These are phyloP conservation scores for Pseudomugil tenellus DNA, from an alignment of 2,797 vertebrate genomes.

Conservation along the genomic window DNA sequence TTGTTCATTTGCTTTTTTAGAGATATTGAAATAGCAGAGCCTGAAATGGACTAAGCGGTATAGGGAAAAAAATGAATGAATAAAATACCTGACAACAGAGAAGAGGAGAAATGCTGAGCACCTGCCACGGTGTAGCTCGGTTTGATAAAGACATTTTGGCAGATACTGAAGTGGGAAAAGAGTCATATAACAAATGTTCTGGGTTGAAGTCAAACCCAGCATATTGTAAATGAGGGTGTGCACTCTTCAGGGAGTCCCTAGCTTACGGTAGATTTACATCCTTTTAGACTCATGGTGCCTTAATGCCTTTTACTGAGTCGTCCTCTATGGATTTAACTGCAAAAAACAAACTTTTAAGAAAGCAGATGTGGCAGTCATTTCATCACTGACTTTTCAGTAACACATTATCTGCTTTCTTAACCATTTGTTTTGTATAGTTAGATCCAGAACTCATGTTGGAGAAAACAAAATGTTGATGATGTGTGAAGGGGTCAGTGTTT, in stretches of 20 bases:
- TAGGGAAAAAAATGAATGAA: no score
- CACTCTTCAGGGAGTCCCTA: neutral
- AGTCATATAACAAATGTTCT: neutral
- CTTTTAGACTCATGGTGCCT: neutral
- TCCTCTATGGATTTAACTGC: neutral
- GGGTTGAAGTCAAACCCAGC: neutral
- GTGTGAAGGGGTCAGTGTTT: no score
- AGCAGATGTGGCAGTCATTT: no score
- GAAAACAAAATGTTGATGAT: neutral
- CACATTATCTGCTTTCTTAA: neutral
- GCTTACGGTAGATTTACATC: neutral
- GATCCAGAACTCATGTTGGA: conserved; percentile 1
- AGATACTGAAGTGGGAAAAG: neutral
- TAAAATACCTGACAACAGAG: neutral
- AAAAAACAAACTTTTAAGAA: no score
- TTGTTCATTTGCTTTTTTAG: neutral
- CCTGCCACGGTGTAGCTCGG: neutral
- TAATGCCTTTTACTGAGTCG: neutral
- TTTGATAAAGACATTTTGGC: neutral
- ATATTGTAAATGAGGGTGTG: neutral
- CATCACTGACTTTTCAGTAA: conserved; percentile 12
- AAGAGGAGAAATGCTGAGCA: neutral
- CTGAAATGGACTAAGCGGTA: no score
- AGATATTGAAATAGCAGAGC: no score
- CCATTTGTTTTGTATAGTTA: conserved; percentile 8